Conservation (phyloP, 2,113 vertebrate species). For the Nestor notabilis region DNA sequence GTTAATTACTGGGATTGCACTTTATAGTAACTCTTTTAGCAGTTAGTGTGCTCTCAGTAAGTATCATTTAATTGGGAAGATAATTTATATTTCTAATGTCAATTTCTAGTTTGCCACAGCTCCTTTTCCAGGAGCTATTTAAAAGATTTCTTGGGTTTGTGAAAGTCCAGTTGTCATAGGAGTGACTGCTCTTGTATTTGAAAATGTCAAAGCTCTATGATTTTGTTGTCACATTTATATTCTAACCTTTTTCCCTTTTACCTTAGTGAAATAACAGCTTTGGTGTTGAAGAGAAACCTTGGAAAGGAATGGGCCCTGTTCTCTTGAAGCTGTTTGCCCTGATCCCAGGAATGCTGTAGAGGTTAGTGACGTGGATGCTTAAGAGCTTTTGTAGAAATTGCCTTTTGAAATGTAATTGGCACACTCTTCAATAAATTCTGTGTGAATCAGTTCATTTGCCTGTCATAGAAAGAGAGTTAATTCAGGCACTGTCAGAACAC, state of each 20-base stretch:
- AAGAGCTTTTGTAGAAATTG: conserved; percentile 4
- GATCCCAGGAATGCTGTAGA: conserved; percentile 54
- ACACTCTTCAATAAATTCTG: not conserved
- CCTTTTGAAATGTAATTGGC: conserved; percentile 13
- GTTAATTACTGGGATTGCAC: not conserved
- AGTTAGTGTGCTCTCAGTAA: not conserved
- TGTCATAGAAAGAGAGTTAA: not conserved
- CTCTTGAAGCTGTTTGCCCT: conserved; percentile 38
- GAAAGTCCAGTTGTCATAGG: not conserved
- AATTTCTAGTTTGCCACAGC: not conserved
- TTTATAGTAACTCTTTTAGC: not conserved
- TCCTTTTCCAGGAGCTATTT: not conserved
- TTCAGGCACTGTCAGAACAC: not conserved
- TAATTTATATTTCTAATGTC: not conserved
- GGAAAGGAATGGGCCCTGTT: conserved; percentile 39
- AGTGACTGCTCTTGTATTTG: not conserved
- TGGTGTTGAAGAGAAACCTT: conserved; percentile 26
- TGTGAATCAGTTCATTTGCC: not conserved
- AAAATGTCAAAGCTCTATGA: not conserved
- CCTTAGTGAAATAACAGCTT: conserved; percentile 27
- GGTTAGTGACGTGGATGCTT: conserved; percentile 20
- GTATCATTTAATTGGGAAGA: not conserved
- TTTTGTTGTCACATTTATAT: not conserved
- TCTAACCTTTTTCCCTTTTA: conserved; percentile 32
- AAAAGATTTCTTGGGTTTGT: not conserved